Conservation (phyloP, 2,888 invertebrate genomes). For the Timema cristinae region DNA sequence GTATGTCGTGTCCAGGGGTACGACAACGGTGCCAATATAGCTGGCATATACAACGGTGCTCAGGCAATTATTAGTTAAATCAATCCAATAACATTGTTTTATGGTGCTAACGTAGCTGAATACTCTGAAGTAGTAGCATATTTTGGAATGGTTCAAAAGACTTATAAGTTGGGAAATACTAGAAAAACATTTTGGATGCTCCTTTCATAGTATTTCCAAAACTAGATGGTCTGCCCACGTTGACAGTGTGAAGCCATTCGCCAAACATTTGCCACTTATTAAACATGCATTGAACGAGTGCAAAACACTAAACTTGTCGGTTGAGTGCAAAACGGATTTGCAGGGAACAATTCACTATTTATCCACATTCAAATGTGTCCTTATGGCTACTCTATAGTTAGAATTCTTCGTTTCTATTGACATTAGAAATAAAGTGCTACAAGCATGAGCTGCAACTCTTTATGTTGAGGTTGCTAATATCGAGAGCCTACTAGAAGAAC, state of each 20-base stretch:
- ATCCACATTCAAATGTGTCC: conserved; percentile 11
- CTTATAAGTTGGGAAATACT: background rate
- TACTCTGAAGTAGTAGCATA: background rate
- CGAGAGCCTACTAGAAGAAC: conserved; percentile 8
- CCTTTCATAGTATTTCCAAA: background rate
- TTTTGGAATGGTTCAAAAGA: conserved; percentile 1
- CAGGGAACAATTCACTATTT: background rate
- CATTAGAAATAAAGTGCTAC: conserved; percentile 2
- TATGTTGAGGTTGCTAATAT: conserved; percentile 10
- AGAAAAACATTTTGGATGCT: no score
- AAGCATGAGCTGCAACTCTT: conserved; percentile 8
- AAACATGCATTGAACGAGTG: no score
- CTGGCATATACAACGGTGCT: conserved; percentile 2
- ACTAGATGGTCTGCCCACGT: background rate
- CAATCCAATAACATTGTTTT: background rate
- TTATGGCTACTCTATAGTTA: background rate
- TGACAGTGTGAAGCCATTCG: background rate
- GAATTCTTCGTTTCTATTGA: background rate
- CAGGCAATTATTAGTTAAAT: conserved; percentile 4
- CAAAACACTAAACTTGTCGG: conserved; percentile 8
- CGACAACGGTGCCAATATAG: background rate
- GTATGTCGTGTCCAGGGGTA: background rate
- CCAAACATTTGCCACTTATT: no score
- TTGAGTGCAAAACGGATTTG: conserved; percentile 3
- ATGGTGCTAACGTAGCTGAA: background rate